Conservation (phyloP, 1,140 invertebrate genomes). For the Dreissena rostriformis region DNA sequence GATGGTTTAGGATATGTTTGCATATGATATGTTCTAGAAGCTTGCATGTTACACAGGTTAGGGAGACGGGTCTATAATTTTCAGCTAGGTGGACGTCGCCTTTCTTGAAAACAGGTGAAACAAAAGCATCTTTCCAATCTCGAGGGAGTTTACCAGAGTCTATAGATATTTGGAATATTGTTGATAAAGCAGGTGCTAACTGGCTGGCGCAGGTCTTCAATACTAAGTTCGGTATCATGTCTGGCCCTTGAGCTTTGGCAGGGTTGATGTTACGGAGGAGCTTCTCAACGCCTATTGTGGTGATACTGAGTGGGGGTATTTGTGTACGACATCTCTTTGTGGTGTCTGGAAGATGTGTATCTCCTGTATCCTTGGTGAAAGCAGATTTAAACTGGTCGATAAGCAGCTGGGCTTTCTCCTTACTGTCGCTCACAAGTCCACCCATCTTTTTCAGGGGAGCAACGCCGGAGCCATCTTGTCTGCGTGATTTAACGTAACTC, state of each 20-base stretch:
- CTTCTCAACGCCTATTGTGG: constrained; percentile 21
- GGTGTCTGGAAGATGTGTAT: not conserved
- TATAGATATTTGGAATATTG: constrained; percentile 26
- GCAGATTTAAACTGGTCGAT: constrained; percentile 47
- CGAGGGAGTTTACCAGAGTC: constrained; percentile 20
- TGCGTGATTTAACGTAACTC: constrained; percentile 30
- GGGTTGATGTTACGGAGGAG: constrained; percentile 2
- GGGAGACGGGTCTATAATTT: constrained; percentile 30
- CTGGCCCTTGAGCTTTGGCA: constrained; percentile 32
- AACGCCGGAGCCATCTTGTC: constrained; percentile 50
- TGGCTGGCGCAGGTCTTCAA: constrained; percentile 4
- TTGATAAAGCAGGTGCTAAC: not conserved
- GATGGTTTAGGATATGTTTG: constrained; percentile 22
- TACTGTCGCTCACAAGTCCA: constrained; percentile 18
- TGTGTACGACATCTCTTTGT: not conserved
- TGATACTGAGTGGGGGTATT: constrained; percentile 13
- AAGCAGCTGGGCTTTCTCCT: constrained; percentile 39
- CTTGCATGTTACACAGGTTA: constrained; percentile 26
- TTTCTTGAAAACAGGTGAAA: constrained; percentile 27
- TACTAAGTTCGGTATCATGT: constrained; percentile 19
- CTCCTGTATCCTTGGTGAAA: constrained; percentile 22
- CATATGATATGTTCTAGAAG: constrained; percentile 28
- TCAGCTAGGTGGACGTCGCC: constrained; percentile 17
- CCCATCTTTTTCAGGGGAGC: constrained; percentile 36
- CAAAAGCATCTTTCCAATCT: constrained; percentile 35